Evolutionary conservation across 2,113 vertebrate species (phyloP).

Genomic region (Leptosomus discolor): DNA sequence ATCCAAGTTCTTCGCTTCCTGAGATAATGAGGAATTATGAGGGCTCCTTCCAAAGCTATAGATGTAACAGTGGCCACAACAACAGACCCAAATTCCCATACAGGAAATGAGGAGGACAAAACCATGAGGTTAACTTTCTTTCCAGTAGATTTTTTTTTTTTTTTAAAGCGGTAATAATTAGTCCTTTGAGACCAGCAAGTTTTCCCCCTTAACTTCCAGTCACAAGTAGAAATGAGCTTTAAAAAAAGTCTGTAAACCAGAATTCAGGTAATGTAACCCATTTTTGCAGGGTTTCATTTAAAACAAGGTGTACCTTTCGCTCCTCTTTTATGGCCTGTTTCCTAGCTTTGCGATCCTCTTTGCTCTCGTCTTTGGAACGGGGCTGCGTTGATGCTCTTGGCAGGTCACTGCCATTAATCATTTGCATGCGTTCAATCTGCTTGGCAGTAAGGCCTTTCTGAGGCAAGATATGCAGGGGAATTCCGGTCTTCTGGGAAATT

Average conservation of each 20-base stretch:
- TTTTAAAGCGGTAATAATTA: background rate
- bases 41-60: background rate
- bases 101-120: background rate
- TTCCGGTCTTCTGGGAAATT: conserved; percentile 88
- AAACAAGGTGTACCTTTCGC: conserved; percentile 75
- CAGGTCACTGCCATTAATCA: conserved; percentile 86
- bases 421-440: conserved; percentile 87
- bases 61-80: background rate
- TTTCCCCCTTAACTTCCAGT: background rate
- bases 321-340: conserved; percentile 90
- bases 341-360: conserved; percentile 81
- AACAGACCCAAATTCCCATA: background rate
- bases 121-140: background rate
- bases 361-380: conserved; percentile 81
- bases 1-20: background rate
- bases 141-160: background rate
- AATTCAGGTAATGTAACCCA: background rate
- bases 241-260: rapidly evolving
- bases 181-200: background rate
- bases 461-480: conserved; percentile 86
- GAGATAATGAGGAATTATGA: background rate
- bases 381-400: conserved; percentile 81
- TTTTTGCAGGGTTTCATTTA: background rate
- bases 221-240: background rate
- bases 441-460: conserved; percentile 79